Evolutionary conservation across 2,113 vertebrate genomes (phyloP).

Genomic region (Pollachius pollachius): DNA sequence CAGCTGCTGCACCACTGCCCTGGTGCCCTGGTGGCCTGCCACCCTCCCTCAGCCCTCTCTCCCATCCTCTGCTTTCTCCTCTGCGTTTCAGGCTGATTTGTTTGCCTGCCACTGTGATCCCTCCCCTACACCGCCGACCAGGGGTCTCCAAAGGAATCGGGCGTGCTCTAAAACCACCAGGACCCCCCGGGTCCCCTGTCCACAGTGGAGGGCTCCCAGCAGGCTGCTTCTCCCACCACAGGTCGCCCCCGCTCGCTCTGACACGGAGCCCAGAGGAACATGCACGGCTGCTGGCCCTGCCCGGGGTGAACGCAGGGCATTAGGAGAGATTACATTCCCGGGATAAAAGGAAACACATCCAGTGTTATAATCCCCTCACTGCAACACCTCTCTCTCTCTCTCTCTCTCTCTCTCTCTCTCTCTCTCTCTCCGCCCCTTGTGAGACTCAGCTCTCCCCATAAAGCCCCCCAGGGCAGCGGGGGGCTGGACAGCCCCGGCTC

Average conservation of each 20-base stretch:
- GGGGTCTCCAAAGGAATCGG: slow-evolving; percentile 47
- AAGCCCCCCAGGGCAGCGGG: slow-evolving; percentile 17
- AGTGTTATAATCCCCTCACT: slow-evolving; percentile 50
- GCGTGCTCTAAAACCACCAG: slow-evolving; percentile 50
- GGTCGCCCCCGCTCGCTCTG: slow-evolving; percentile 44
- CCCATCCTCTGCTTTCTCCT: slow-evolving; percentile 15
- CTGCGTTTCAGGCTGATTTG: slow-evolving; percentile 26
- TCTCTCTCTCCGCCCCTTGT: slow-evolving; percentile 14
- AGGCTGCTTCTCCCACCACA: slow-evolving; percentile 57
- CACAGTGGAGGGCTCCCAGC: slow-evolving; percentile 38
- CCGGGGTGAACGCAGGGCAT: slow-evolving; percentile 62
- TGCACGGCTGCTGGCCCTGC: slow-evolving; percentile 68
- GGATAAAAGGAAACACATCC: slow-evolving; percentile 67
- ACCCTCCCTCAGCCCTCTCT: background rate
- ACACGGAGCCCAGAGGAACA: slow-evolving; percentile 52
- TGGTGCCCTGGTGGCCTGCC: background rate
- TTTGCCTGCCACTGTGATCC: too few relatives aligned
- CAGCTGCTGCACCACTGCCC: slow-evolving; percentile 31
- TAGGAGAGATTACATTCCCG: slow-evolving; percentile 69
- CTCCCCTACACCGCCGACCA: background rate
- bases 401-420: slow-evolving; percentile 14
- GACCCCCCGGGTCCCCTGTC: slow-evolving; percentile 22
- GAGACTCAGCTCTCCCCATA: background rate
- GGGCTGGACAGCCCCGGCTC: slow-evolving; percentile 29
- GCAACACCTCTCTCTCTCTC: slow-evolving; percentile 29